phyloP scores from a whole-genome alignment of 2,113 vertebrate genomes.

The Strix aluco region DNA sequence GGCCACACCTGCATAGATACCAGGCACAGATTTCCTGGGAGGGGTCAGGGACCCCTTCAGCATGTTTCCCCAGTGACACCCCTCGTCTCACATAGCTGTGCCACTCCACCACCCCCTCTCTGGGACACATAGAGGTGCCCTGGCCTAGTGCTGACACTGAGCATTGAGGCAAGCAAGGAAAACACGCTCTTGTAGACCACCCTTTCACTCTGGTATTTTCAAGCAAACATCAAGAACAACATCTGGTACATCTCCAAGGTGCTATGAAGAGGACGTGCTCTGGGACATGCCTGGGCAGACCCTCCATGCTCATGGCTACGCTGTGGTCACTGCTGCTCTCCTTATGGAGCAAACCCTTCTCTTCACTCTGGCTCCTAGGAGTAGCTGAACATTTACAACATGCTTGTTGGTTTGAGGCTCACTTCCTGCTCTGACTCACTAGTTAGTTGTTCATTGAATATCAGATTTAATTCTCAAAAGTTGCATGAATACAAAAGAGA shows the following conservation, averaged over 20 bases:
- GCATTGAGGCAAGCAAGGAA: neutral
- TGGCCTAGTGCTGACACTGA: neutral
- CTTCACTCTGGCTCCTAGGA: neutral
- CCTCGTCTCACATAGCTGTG: neutral
- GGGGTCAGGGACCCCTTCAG: neutral
- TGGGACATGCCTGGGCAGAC: neutral
- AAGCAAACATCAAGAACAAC: neutral
- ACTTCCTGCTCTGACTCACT: neutral
- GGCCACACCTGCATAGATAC: neutral
- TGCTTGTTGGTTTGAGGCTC: neutral
- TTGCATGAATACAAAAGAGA: neutral
- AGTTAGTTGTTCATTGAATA: neutral
- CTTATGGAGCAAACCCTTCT: neutral
- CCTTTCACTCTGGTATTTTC: neutral
- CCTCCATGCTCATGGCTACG: neutral
- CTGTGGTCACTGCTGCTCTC: neutral
- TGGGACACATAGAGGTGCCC: neutral
- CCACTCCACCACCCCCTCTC: neutral
- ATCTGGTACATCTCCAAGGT: neutral
- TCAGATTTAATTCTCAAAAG: neutral
- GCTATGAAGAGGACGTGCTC: neutral
- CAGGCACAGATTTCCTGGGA: neutral
- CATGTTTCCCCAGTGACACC: fast-evolving
- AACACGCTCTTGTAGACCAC: neutral
- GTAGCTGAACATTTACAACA: fast-evolving